These are phyloP conservation scores for Ceryle rudis DNA, from an alignment of 2,797 vertebrate species.

Conservation along the genomic window DNA sequence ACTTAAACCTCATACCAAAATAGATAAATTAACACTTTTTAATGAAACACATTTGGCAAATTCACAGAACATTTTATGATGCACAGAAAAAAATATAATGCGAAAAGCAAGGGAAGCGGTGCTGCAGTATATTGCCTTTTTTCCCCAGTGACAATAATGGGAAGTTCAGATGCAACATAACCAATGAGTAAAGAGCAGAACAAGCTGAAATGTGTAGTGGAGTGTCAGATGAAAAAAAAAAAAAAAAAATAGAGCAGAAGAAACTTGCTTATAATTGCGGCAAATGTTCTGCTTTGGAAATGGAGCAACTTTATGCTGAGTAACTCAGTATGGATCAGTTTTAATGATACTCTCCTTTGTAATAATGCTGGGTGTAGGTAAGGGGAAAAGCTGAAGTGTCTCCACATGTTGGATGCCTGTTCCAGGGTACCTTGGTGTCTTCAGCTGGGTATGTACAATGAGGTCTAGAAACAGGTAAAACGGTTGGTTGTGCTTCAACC, in stretches of 20 bases:
- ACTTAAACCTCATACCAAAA: not conserved
- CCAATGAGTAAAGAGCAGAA: not conserved
- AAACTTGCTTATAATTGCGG: not conserved
- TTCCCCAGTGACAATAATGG: not conserved
- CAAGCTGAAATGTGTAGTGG: not conserved
- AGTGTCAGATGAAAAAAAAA: not conserved
- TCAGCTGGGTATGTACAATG: not conserved
- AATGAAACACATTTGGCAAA: not conserved
- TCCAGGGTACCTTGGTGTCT: not conserved
- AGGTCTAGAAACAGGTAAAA: not conserved
- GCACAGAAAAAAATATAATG: not conserved
- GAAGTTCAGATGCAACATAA: not conserved
- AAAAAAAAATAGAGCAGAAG: not conserved
- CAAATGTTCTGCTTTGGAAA: not conserved
- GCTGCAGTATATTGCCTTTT: not conserved
- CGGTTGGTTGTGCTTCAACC: fast-evolving
- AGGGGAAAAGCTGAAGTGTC: not conserved
- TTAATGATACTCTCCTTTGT: not conserved
- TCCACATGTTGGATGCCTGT: fast-evolving
- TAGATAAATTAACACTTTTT: not conserved
- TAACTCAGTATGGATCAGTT: not conserved
- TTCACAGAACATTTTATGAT: not conserved
- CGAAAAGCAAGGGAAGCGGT: not conserved
- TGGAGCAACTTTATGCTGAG: not conserved
- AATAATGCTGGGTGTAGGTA: not conserved